phyloP scores from a whole-genome alignment of 2,113 vertebrate genomes.

The Spea bombifrons region DNA sequence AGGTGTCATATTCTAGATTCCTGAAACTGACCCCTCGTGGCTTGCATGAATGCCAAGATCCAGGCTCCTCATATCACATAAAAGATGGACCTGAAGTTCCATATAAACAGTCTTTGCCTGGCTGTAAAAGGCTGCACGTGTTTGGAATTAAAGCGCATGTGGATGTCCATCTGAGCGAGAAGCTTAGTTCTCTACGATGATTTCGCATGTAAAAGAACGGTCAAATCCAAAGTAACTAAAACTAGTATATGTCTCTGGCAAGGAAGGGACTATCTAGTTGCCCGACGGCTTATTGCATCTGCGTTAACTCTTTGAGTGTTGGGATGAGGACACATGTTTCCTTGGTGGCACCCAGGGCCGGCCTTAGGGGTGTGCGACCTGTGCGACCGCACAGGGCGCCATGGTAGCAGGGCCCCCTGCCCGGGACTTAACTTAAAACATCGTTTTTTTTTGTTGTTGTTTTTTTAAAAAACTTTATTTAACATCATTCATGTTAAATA shows the following conservation, averaged over 20 bases:
- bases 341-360: no score
- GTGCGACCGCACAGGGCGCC: no score
- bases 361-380: no score
- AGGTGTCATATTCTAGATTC: not conserved
- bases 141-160: conserved; percentile 15
- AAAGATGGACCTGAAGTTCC: not conserved
- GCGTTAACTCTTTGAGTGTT: not conserved
- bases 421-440: no score
- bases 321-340: no score
- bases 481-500: no score
- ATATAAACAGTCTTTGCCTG: not conserved
- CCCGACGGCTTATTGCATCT: not conserved
- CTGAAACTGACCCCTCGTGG: conserved; percentile 15
- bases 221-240: not conserved
- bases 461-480: no score
- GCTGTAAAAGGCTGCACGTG: conserved; percentile 6
- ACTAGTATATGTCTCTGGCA: not conserved
- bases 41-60: conserved; percentile 1
- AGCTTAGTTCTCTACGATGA: not conserved
- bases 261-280: not conserved
- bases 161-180: not conserved
- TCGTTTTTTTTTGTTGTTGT: no score
- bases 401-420: no score
- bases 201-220: not conserved
- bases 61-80: conserved; percentile 1